Percentiles rank a stretch among this genome's conserved stretches.
Evolutionary conservation across 2,888 invertebrate genomes (phyloP).

Genomic region (Neoscelio sp.): DNA sequence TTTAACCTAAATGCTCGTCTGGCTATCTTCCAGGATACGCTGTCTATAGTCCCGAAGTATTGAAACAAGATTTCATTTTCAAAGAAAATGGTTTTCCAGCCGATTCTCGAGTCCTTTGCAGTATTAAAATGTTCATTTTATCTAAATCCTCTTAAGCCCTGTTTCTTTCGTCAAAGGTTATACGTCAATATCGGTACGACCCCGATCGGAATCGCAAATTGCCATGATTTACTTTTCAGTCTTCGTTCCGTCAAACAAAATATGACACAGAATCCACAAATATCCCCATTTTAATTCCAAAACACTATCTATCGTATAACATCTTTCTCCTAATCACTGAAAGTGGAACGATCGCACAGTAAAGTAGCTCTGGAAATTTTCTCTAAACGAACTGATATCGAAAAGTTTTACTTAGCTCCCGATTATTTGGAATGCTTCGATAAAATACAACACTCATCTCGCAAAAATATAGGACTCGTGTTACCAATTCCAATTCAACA

Average conservation of each 20-base stretch:
- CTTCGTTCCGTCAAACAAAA: too few species aligned
- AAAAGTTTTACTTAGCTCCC: slow-evolving; percentile 17
- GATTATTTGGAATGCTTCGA: slow-evolving; percentile 17
- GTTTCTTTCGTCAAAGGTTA: slow-evolving; percentile 45
- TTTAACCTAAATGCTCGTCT: slow-evolving; percentile 73
- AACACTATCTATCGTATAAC: too few species aligned
- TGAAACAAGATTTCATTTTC: slow-evolving; percentile 65
- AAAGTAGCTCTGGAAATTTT: neutral
- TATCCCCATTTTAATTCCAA: too few species aligned
- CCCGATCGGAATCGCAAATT: slow-evolving; percentile 32
- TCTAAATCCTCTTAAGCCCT: slow-evolving; percentile 49
- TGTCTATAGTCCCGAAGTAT: slow-evolving; percentile 64
- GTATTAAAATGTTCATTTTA: slow-evolving; percentile 60
- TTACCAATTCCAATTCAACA: slow-evolving; percentile 31
- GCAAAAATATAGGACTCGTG: slow-evolving; percentile 21
- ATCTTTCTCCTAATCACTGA: too few species aligned
- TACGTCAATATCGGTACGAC: slow-evolving; percentile 15
- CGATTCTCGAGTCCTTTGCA: slow-evolving; percentile 37
- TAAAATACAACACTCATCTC: slow-evolving; percentile 17
- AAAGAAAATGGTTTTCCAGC: slow-evolving; percentile 56
- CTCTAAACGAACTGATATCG: slow-evolving; percentile 29
- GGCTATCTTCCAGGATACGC: slow-evolving; percentile 75
- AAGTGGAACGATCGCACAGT: too few species aligned
- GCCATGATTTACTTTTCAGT: slow-evolving; percentile 6
- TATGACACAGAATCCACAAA: too few species aligned